Base-by-base conservation (phyloP, 2,888 invertebrate species). In the Leucania comma region DNA sequence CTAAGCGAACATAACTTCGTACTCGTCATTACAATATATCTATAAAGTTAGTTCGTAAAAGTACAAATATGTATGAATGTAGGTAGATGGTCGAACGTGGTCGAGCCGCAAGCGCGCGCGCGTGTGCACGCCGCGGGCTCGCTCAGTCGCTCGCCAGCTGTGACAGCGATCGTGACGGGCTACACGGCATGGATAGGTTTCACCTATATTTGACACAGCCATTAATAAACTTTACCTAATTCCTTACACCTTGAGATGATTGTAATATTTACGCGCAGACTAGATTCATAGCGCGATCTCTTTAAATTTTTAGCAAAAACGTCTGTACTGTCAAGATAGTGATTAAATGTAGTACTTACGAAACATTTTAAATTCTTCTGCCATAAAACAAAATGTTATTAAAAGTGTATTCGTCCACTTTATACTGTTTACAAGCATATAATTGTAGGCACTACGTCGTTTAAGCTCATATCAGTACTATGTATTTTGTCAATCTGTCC, bases 401-500 rank as follows among this genome's bases (percentile, higher is more conserved):
- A 83, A 72, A 78, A 79, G 87, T 90, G 87, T 89, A 86, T 81
- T 91, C 70, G 85, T 89, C 89, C 83, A 90, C 90, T 91, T 90
- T 89, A 91, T 85, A 90, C 90, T 93, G 93, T 92, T 90, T 90
- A 92, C 90, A 95, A 95, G 95, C 95, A 94, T 94, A 93, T 94
- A 94, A 93, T 96, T 96, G 96, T 96, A 97, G 97, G 97, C 97
- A 97, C 97, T 96, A 96, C 96, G 93, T 96, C 95, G 92, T 95
- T 93, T 97, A 97, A 97, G 97, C 97, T 97, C 97, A 96, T 97
- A 96, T 96, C 96, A 96, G 96, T 96, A 96, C 96, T 96, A 96
- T 94, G 75, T 77, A 79, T 93, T 91, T 91, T 93, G 91, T 94
- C 90, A 88, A 91, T 89, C 91, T 94, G 93, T 93, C 87, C 92